Evolutionary conservation across 1,140 invertebrate genomes (phyloP), one percentile per base, ranked within the genome.

Genomic region (Leptopilina clavipes): DNA sequence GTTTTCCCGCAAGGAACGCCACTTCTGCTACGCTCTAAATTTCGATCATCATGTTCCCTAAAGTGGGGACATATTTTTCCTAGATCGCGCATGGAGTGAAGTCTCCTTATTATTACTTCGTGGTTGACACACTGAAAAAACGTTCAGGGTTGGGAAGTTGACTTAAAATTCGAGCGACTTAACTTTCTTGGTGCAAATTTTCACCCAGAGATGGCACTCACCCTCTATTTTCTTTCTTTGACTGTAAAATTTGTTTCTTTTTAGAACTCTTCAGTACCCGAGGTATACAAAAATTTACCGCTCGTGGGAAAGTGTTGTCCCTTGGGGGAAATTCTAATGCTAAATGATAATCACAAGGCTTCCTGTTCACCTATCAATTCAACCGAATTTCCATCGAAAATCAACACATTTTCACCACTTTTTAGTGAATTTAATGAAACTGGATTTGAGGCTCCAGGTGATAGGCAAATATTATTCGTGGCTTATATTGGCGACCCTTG

Each of bases 401-500:
- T 48, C 1, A 52, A 75, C 25, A 14, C 9, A 7, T 89, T 89
- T 71, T 84, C 84, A 0, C 92, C 92, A 0, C 79, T 89, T 9
- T 93, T 93, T 81, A 88, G 90, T 74, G 84, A 91, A 17, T 91
- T 90, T 44, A 93, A 93, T 77, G 85, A 82, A 19, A 91, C 89
- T 0, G 90, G 91, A 71, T 87, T 91, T 11, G 88, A 81, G 3
- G n/a, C 79, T 0, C 86, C 90, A 44, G 90, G 90, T 12, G 90
- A 91, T 14, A 84, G 91, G 56, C 87, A 84, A 44, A 87, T 91
- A 37, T 82, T 87, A 10, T 92, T 92, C 75, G 89, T 92, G 65
- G 91, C 92, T 3, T 88, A 92, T 22, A 88, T 92, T 19, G 92
- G 92, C 3, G 91, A 92, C 80, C 92, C 92, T 17, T 93, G 92